These are phyloP conservation scores for Nannospalax galili DNA, from an alignment of 2,113 vertebrate genomes.

Conservation along the genomic window DNA sequence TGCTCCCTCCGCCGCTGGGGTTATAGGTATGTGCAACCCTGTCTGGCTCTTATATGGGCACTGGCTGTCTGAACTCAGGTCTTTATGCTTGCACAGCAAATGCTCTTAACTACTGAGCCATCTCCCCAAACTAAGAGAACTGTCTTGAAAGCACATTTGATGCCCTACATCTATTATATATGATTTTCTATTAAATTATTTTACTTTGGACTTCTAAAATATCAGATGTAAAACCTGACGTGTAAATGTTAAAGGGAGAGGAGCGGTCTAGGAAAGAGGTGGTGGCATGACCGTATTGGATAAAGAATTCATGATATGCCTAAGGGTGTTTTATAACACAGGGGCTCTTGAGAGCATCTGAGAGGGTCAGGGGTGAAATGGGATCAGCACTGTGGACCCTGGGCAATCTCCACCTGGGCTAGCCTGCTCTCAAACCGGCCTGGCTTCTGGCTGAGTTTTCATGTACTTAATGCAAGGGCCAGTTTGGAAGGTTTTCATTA, in stretches of 20 bases:
- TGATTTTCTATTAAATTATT: slow-evolving; percentile 47
- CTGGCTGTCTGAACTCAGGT: neutral
- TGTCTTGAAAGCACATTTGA: too few relatives aligned
- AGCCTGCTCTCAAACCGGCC: fast-evolving
- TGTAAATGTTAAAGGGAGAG: neutral
- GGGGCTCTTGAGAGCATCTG: neutral
- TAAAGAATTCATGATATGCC: fast-evolving
- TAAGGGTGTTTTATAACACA: fast-evolving
- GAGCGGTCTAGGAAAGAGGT: neutral
- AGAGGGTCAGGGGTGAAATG: fast-evolving
- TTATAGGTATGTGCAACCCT: neutral
- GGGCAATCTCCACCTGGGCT: neutral
- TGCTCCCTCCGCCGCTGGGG: neutral
- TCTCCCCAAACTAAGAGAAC: neutral
- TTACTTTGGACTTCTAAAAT: slow-evolving; percentile 6
- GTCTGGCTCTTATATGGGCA: neutral
- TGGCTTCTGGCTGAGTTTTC: neutral
- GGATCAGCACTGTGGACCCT: fast-evolving
- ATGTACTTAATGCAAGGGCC: neutral
- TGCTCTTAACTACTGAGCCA: neutral
- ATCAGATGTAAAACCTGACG: neutral
- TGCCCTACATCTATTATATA: slow-evolving; percentile 2
- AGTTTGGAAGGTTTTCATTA: neutral
- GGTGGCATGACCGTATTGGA: neutral
- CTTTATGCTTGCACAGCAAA: neutral